These are phyloP conservation scores for Rhinogobius similis DNA, from an alignment of 2,113 vertebrate genomes.

Conservation along the genomic window DNA sequence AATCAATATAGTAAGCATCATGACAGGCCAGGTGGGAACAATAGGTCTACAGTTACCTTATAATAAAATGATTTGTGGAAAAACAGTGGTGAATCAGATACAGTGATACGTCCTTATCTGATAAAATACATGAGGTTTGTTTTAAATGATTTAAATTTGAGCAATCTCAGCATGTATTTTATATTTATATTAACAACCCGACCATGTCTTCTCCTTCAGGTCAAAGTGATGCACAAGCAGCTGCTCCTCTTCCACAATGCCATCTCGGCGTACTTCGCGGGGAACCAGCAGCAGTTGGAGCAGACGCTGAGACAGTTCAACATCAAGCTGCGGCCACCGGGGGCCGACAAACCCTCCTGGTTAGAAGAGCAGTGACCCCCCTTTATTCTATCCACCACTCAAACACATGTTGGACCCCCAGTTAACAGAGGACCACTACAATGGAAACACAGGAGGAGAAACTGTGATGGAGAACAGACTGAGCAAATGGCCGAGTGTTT, in stretches of 20 bases:
- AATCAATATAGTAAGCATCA: no score
- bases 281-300: constrained; percentile 97
- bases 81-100: no score
- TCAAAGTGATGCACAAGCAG: constrained; percentile 99
- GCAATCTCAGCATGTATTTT: neutral
- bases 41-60: no score
- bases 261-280: constrained; percentile 95
- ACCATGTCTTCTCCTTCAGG: constrained; percentile 67
- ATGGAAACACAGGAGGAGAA: constrained; percentile 37
- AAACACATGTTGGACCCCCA: constrained; percentile 41
- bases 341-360: constrained; percentile 95
- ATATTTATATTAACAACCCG: neutral
- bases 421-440: constrained; percentile 56
- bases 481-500: constrained; percentile 12
- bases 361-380: constrained; percentile 91
- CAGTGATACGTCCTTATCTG: no score
- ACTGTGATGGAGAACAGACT: neutral
- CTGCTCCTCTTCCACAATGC: constrained; percentile 97
- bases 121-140: no score
- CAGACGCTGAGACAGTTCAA: constrained; percentile 97
- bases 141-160: neutral
- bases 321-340: constrained; percentile 89
- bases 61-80: no score
- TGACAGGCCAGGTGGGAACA: no score
- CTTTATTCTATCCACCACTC: constrained; percentile 23